Evolutionary conservation across 2,113 vertebrate species (phyloP).

Genomic region (Phyllopteryx taeniolatus): DNA sequence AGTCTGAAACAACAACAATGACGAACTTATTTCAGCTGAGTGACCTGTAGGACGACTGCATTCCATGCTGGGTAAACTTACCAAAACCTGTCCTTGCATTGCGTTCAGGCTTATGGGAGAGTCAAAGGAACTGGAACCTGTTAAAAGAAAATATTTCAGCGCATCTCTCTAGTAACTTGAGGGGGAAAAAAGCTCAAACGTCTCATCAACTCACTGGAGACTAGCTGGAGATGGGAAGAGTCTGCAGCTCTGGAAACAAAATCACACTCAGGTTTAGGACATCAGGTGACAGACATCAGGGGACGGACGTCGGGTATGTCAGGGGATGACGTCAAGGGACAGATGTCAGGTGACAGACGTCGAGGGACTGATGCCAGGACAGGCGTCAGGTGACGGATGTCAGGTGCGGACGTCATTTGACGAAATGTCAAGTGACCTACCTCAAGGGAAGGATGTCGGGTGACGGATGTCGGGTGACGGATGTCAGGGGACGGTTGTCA

Average conservation of each 20-base stretch:
- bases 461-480: neutral
- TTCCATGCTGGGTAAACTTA: constrained; percentile 74
- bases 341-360: neutral
- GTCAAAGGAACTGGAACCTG: constrained; percentile 94
- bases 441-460: no score
- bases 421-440: no score
- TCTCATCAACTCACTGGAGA: constrained; percentile 85
- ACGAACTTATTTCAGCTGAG: constrained; percentile 1
- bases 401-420: no score
- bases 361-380: no score
- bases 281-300: neutral
- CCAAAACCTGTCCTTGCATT: constrained; percentile 90
- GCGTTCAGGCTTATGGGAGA: constrained; percentile 91
- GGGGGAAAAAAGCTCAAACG: neutral
- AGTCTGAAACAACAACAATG: constrained; percentile 47
- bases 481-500: no score
- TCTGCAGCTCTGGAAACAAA: constrained; percentile 83
- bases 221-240: constrained; percentile 82
- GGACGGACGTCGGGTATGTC: neutral
- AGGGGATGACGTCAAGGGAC: no score
- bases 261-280: neutral
- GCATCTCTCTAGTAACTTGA: no score
- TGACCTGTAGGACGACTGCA: neutral
- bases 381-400: no score
- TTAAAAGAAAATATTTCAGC: neutral